A percentile compares a stretch with the other conserved stretches of the same genome.
phyloP scores from a whole-genome alignment of 2,797 vertebrate genomes.

The Pseudocheirus occidentalis region DNA sequence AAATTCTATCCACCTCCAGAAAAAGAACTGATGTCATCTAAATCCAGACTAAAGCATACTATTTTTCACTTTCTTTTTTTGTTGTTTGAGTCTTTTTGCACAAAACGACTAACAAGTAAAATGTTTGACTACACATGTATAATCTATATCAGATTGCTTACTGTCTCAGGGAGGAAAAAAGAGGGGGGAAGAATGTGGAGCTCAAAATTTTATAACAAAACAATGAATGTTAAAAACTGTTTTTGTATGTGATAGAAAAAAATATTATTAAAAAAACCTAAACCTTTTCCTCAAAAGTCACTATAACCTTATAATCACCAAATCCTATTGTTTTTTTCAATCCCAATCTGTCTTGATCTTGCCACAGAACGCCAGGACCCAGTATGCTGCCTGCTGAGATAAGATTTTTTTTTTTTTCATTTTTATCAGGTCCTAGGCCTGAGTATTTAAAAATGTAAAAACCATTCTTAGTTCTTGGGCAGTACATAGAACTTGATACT shows the following conservation, averaged over 20 bases:
- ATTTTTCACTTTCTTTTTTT: not conserved
- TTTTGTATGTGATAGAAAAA: not conserved
- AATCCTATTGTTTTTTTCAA: not conserved
- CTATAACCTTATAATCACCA: not conserved
- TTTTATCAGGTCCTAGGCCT: not conserved
- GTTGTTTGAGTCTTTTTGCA: not conserved
- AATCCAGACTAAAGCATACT: no score
- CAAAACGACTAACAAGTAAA: not conserved
- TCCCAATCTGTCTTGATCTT: not conserved
- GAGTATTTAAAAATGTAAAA: not conserved
- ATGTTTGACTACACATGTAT: not conserved
- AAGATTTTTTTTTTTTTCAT: not conserved
- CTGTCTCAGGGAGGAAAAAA: not conserved
- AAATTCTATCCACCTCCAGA: not conserved
- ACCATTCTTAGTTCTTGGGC: not conserved
- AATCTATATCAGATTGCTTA: not conserved
- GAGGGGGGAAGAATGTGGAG: not conserved
- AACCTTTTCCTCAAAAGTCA: not conserved
- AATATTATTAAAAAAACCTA: not conserved
- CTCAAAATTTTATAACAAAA: no score
- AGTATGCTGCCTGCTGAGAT: no score
- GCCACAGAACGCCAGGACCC: not conserved
- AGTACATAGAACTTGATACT: not conserved
- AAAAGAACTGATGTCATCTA: no score
- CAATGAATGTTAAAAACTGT: no score